Percentiles rank a stretch among this genome's conserved stretches.
Evolutionary conservation across 2,888 invertebrate genomes (phyloP).

Genomic region (Agelastica alni): DNA sequence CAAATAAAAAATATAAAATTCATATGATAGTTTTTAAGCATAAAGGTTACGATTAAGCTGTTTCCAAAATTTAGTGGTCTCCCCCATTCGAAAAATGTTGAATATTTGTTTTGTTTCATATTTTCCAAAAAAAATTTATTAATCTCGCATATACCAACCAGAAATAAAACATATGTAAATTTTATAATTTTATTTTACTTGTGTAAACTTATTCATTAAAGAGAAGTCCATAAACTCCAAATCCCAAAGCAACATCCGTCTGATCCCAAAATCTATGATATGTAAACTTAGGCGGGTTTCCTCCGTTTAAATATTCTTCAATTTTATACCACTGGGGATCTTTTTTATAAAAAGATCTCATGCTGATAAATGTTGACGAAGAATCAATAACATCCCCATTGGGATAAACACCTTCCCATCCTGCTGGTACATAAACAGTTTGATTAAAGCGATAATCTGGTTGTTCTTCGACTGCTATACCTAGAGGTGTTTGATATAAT

Average conservation of each 20-base stretch:
- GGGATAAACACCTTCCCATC: slow-evolving; percentile 39
- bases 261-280: slow-evolving; percentile 43
- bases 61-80: no score
- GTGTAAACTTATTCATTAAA: slow-evolving; percentile 39
- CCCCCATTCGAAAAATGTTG: no score
- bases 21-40: no score
- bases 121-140: no score
- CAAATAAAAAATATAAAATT: no score
- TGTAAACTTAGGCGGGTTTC: slow-evolving; percentile 33
- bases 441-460: slow-evolving; percentile 27
- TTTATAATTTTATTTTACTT: no score
- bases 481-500: slow-evolving; percentile 27
- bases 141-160: no score
- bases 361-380: slow-evolving; percentile 34
- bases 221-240: slow-evolving; percentile 37
- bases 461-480: slow-evolving; percentile 32
- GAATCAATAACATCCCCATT: slow-evolving; percentile 39
- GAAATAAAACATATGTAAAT: no score
- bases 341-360: slow-evolving; percentile 39
- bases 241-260: slow-evolving; percentile 38
- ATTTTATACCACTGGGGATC: slow-evolving; percentile 38
- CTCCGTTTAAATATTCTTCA: slow-evolving; percentile 37
- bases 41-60: no score
- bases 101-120: no score
- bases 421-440: slow-evolving; percentile 35